Percentiles rank a stretch among this genome's conserved stretches.
These are phyloP conservation scores for Toxotes jaculatrix DNA, from an alignment of 2,113 vertebrate species.

Conservation along the genomic window DNA sequence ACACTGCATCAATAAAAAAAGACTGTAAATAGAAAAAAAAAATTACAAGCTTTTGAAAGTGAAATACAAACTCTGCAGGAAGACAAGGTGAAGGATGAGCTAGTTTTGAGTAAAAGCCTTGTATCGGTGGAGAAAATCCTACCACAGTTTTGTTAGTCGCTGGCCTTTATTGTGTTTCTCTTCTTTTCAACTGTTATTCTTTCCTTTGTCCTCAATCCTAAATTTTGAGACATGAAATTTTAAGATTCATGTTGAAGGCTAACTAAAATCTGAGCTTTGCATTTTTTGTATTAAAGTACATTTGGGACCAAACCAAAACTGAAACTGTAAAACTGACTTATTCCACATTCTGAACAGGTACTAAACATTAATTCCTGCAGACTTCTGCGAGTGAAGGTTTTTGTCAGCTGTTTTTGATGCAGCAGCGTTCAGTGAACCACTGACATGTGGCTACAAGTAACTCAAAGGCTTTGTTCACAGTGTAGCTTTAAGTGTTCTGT, in stretches of 20 bases:
- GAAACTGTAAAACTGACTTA: no score
- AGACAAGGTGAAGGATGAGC: conserved; percentile 9
- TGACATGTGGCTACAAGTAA: neutral
- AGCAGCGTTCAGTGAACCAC: no score
- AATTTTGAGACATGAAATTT: neutral
- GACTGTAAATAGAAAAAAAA: neutral
- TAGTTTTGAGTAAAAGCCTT: neutral
- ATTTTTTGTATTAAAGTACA: neutral
- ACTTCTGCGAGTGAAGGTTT: neutral
- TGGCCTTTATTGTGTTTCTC: neutral
- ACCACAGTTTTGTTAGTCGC: neutral
- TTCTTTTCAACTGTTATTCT: neutral
- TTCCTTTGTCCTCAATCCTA: no score
- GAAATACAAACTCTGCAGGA: conserved; percentile 1
- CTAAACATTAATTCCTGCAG: neutral
- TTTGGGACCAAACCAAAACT: neutral
- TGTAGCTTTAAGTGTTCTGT: neutral
- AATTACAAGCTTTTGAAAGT: conserved; percentile 8
- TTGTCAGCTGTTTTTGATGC: neutral
- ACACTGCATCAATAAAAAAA: conserved; percentile 11
- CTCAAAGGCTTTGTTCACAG: neutral
- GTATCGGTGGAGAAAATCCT: neutral
- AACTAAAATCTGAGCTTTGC: neutral
- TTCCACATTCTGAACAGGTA: no score
- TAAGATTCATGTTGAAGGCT: neutral